Evolutionary conservation across 92 coral and sea anemone species (phyloP).

Genomic region (Epizoanthus scotinus): DNA sequence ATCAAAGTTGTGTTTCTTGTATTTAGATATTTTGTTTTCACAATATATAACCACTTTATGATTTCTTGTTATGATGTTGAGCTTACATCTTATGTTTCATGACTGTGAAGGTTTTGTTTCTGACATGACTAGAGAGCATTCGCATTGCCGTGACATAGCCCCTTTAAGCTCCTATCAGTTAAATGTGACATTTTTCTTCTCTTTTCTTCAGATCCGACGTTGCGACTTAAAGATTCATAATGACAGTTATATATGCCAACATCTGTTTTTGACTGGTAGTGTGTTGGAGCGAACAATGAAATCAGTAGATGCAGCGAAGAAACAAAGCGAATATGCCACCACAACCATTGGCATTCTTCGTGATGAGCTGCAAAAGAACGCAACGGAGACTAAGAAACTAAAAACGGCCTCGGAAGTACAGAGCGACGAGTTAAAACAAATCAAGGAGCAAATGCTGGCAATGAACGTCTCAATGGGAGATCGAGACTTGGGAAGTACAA

Average conservation of each 20-base stretch:
- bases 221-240: slow-evolving; percentile 7
- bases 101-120: no score
- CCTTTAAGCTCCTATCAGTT: neutral
- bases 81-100: no score
- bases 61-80: no score
- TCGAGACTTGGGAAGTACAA: neutral
- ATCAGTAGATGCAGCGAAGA: neutral
- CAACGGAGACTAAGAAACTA: neutral
- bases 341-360: slow-evolving; percentile 9
- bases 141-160: no score
- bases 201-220: slow-evolving; percentile 8
- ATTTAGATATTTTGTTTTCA: no score
- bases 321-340: slow-evolving; percentile 8
- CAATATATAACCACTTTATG: no score
- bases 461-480: neutral
- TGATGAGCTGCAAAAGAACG: neutral
- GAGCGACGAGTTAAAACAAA: neutral
- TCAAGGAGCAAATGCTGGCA: neutral
- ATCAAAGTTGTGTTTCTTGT: no score
- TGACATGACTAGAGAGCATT: no score
- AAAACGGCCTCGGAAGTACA: neutral
- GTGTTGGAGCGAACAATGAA: neutral
- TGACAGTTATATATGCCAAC: neutral
- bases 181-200: neutral
- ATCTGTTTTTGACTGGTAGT: slow-evolving; percentile 10